Conservation (phyloP, 2,888 invertebrate genomes). For the Drosophila prolongata region DNA sequence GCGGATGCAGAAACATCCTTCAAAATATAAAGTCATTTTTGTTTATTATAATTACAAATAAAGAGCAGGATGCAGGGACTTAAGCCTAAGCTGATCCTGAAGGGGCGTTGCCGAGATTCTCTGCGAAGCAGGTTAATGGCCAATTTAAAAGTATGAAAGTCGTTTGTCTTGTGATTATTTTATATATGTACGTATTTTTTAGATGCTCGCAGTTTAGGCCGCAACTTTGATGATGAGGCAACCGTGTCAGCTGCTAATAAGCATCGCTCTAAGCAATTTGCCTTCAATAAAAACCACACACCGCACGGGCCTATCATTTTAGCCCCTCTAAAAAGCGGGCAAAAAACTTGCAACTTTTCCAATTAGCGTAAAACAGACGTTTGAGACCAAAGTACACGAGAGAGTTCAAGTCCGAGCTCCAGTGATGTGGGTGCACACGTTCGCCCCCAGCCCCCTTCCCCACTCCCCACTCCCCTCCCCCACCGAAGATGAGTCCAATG, state of each 20-base stretch:
- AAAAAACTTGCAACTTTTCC: conserved; percentile 80
- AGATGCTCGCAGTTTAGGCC: conserved; percentile 18
- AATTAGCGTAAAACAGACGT: conserved; percentile 77
- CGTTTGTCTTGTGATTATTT: conserved; percentile 55
- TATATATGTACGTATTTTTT: conserved; percentile 24
- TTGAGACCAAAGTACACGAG: conserved; percentile 45
- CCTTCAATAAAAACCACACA: conserved; percentile 66
- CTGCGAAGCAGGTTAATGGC: conserved; percentile 57
- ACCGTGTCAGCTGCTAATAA: conserved; percentile 78
- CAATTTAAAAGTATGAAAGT: conserved; percentile 75
- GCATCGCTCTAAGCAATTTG: conserved; percentile 60
- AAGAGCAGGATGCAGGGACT: conserved; percentile 58
- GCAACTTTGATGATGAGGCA: conserved; percentile 64
- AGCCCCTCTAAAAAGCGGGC: conserved; percentile 30
- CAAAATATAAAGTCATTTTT: conserved; percentile 70
- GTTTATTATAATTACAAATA: conserved; percentile 74
- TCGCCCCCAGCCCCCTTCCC: background rate
- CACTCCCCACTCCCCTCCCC: background rate
- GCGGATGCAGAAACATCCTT: conserved; percentile 57
- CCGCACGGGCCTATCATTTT: conserved; percentile 44
- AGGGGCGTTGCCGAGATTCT: conserved; percentile 18
- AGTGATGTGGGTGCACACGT: conserved; percentile 33
- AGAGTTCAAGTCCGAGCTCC: conserved; percentile 51
- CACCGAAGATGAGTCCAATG: conserved; percentile 34
- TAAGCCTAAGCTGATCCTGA: conserved; percentile 29